Evolutionary conservation across 2,888 invertebrate species (phyloP), one percentile per base, ranked within the genome.

Genomic region (Heliconius cydno): DNA sequence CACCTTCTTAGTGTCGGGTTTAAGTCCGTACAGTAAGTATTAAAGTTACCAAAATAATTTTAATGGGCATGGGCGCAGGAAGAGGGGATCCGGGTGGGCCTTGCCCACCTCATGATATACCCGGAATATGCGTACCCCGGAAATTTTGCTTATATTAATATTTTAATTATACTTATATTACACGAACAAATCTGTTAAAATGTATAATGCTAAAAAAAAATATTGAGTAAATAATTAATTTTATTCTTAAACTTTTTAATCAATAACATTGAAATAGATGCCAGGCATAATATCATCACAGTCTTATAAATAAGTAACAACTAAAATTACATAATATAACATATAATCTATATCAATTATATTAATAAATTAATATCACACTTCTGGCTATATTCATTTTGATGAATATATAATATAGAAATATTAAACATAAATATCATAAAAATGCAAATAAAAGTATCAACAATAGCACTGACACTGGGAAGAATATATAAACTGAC

Each of bases 371-470:
- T 92, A 94, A 92, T 94, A 93, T 94, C 93, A 94, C 93, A 93
- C 90, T 91, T 90, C 88, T 92, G 87, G 91, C 92, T 92, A 94
- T 90, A 89, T 93, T 94, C 86, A 89, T 86, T 87, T 90, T 92
- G 82, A 95, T 89, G 85, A 93, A 85, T 84, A 90, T 84, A 84
- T 87, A 91, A 87, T 92, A 88, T 76, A 92, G 86, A 82, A 89
- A 86, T 75, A 92, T 85, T 86, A 87, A 90, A 38, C 90, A 84
- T 79, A 90, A 88, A 88, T 94, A 92, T 96, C 96, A 98, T 94
- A 98, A 96, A 95, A 98, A 98, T 86, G 98, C 97, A 95, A 97
- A 98, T 86, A 96, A 95, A 77, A 98, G 92, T 88, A 98, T 96
- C 76, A 98, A 92, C 87, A 98, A 95, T 82, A 98, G 91, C 82